A percentile compares a stretch with the other conserved stretches of the same genome.
These are phyloP conservation scores for Drosophila punjabiensis DNA, from an alignment of 1,140 invertebrate genomes.

Conservation along the genomic window DNA sequence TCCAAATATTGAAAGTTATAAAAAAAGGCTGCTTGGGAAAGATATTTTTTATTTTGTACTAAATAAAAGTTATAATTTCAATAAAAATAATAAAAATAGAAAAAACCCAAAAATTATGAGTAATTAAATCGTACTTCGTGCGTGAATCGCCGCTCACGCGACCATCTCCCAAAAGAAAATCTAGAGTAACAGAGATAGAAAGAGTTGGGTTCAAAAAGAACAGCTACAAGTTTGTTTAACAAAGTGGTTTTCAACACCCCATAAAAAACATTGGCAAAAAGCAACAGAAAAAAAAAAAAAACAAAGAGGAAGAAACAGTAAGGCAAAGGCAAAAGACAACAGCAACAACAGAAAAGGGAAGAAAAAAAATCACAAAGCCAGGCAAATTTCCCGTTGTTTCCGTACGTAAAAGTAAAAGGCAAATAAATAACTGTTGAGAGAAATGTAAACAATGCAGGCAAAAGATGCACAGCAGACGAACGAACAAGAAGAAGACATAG, in stretches of 20 bases:
- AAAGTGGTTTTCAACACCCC: conserved; percentile 71
- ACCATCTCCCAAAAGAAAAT: not conserved
- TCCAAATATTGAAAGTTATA: too few relatives aligned
- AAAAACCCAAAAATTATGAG: too few relatives aligned
- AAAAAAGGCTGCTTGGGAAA: too few relatives aligned
- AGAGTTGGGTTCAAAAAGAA: conserved; percentile 31
- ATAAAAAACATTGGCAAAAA: conserved; percentile 68
- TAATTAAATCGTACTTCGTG: not conserved
- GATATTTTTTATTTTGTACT: too few relatives aligned
- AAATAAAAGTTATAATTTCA: too few relatives aligned
- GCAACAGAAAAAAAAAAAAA: conserved; percentile 13
- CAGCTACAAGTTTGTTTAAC: conserved; percentile 70
- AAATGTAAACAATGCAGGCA: conserved; percentile 77
- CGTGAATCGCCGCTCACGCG: not conserved
- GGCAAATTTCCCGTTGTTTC: conserved; percentile 68
- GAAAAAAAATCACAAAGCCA: conserved; percentile 14
- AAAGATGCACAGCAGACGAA: conserved; percentile 43
- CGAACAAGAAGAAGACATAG: conserved; percentile 37
- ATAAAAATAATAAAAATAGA: too few relatives aligned
- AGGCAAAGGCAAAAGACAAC: conserved; percentile 18
- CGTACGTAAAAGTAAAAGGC: conserved; percentile 60
- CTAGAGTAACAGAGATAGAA: conserved; percentile 7
- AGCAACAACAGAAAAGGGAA: conserved; percentile 20
- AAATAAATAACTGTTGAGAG: conserved; percentile 75
- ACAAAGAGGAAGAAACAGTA: conserved; percentile 1